phyloP scores from a whole-genome alignment of 2,797 vertebrate genomes.

The Calcarius lapponicus region DNA sequence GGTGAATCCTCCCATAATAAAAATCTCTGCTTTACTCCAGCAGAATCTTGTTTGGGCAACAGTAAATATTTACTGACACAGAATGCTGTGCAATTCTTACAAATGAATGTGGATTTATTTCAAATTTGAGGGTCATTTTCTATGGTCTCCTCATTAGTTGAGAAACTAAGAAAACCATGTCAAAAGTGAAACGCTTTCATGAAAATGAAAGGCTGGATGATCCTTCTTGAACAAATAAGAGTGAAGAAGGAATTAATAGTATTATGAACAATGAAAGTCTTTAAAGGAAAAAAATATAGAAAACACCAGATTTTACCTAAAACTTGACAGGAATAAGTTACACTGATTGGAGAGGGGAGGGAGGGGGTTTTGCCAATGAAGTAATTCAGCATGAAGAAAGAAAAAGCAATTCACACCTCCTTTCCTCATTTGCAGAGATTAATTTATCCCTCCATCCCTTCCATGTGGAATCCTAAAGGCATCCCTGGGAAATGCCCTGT shows the following conservation, averaged over 20 bases:
- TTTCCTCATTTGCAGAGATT: neutral
- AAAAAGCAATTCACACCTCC: neutral
- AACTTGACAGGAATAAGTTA: neutral
- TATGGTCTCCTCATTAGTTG: neutral
- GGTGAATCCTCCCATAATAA: slow-evolving; percentile 15
- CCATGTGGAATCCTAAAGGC: neutral
- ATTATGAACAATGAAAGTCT: neutral
- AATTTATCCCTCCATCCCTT: neutral
- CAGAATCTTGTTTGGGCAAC: neutral
- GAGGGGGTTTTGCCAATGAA: neutral
- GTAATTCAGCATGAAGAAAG: neutral
- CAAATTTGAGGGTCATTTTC: neutral
- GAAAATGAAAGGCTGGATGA: neutral
- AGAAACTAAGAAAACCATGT: neutral
- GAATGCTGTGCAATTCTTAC: neutral
- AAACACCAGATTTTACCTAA: neutral
- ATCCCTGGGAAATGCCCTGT: neutral
- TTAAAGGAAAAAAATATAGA: neutral
- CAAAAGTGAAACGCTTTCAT: neutral
- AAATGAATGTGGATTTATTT: neutral
- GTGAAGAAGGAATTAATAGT: neutral
- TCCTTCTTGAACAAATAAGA: neutral
- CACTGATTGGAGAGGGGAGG: too few species aligned
- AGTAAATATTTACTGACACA: neutral
- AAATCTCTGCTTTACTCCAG: neutral